Conservation (phyloP, 2,797 vertebrate species). For the Coluber constrictor region DNA sequence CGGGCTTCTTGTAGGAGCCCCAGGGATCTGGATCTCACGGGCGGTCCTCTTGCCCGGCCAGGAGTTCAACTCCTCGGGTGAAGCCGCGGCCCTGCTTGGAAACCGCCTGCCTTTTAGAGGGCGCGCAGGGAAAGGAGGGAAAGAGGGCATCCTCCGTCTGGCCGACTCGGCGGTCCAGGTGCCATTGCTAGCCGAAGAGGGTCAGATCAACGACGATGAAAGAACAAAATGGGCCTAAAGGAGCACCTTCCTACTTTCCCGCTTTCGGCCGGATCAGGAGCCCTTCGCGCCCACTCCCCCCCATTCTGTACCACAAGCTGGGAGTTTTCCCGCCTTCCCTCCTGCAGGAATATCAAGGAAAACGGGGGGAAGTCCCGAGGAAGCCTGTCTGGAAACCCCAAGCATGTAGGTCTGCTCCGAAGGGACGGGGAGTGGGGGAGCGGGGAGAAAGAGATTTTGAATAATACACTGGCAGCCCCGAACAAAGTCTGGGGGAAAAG, state of each 20-base stretch:
- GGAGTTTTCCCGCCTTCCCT: neutral
- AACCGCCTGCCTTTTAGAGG: slow-evolving; percentile 33
- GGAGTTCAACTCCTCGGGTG: neutral
- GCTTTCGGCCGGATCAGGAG: neutral
- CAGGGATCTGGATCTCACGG: neutral
- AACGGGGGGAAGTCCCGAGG: neutral
- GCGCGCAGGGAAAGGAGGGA: slow-evolving; percentile 39
- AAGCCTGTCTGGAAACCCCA: neutral
- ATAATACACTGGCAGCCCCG: neutral
- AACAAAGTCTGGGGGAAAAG: neutral
- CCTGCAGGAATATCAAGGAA: neutral
- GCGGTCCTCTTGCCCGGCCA: neutral
- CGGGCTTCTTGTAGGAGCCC: neutral
- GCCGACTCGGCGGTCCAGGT: slow-evolving; percentile 31
- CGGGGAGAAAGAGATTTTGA: neutral
- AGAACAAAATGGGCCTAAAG: slow-evolving; percentile 32
- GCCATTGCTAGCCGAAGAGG: neutral
- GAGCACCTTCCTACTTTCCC: slow-evolving; percentile 58
- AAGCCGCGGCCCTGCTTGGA: neutral
- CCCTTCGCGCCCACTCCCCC: neutral
- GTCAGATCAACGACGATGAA: slow-evolving; percentile 63
- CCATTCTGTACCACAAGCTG: no score
- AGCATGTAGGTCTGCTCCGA: neutral
- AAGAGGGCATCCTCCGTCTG: slow-evolving; percentile 23
- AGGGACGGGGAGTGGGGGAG: neutral